Evolutionary conservation across 2,113 vertebrate genomes (phyloP).

Genomic region (Amphilophus citrinellus): DNA sequence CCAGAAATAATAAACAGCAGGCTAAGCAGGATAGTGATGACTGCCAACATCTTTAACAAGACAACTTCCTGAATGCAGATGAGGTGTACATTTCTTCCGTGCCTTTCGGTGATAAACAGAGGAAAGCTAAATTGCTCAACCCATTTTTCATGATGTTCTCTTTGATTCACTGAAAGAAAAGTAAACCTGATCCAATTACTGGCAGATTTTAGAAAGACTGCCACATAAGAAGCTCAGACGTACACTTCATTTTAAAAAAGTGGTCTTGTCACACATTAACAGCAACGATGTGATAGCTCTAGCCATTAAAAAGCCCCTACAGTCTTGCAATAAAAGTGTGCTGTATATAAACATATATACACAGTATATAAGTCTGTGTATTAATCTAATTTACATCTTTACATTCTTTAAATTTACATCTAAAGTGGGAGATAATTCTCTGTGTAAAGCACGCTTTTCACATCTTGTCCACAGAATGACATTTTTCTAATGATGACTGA

Average conservation of each 20-base stretch:
- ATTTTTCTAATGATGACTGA: slow-evolving; percentile 45
- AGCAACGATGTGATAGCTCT: slow-evolving; percentile 56
- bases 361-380: slow-evolving; percentile 85
- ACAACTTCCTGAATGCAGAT: slow-evolving; percentile 22
- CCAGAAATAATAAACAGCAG: not conserved
- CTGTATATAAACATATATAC: slow-evolving; percentile 85
- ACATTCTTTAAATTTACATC: slow-evolving; percentile 86
- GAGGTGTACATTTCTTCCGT: slow-evolving; percentile 14
- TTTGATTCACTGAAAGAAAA: slow-evolving; percentile 18
- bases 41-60: not conserved
- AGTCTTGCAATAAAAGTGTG: slow-evolving; percentile 73
- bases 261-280: slow-evolving; percentile 33
- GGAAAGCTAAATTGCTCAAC: not conserved
- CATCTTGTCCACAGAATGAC: slow-evolving; percentile 59
- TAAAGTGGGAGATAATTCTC: slow-evolving; percentile 73
- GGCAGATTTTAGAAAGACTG: slow-evolving; percentile 38
- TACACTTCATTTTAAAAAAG: slow-evolving; percentile 47
- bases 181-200: slow-evolving; percentile 14
- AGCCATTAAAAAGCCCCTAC: slow-evolving; percentile 65
- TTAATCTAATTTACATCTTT: slow-evolving; percentile 84
- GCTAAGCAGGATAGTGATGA: slow-evolving; percentile 19
- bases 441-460: slow-evolving; percentile 73
- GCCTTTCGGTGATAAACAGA: slow-evolving; percentile 19
- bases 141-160: not conserved
- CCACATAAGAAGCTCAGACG: slow-evolving; percentile 53